Evolutionary conservation across 2,113 vertebrate genomes (phyloP).

Genomic region (Pygoscelis antarcticus): DNA sequence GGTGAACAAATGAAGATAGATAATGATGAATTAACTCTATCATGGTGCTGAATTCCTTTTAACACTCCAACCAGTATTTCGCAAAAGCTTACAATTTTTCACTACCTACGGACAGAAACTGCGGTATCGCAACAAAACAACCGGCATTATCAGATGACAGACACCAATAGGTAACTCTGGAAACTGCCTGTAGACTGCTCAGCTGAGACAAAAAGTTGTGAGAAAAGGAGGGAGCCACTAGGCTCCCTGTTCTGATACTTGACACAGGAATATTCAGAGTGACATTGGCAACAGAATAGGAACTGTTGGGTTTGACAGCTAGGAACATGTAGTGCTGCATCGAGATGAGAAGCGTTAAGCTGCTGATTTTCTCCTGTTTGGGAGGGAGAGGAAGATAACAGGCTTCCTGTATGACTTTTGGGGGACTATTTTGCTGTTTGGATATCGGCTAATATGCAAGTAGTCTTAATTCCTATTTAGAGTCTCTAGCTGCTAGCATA

Average conservation of each 20-base stretch:
- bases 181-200: not conserved
- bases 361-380: not conserved
- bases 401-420: not conserved
- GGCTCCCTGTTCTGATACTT: not conserved
- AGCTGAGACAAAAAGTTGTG: not conserved
- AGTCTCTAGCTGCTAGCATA: not conserved
- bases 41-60: not conserved
- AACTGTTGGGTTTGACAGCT: not conserved
- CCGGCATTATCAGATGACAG: not conserved
- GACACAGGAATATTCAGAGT: not conserved
- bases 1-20: not conserved
- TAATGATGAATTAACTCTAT: not conserved
- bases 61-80: not conserved
- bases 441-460: not conserved
- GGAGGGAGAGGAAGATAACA: not conserved
- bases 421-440: not conserved
- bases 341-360: rapidly evolving
- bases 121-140: not conserved
- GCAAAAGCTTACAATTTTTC: not conserved
- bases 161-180: not conserved
- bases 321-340: not conserved
- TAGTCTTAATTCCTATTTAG: not conserved
- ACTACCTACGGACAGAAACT: not conserved
- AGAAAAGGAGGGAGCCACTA: not conserved
- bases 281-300: not conserved